Percentiles rank a stretch among this genome's conserved stretches.
Evolutionary conservation across 2,888 invertebrate genomes (phyloP).

Genomic region (Galeopsomyia nigrocyanea): DNA sequence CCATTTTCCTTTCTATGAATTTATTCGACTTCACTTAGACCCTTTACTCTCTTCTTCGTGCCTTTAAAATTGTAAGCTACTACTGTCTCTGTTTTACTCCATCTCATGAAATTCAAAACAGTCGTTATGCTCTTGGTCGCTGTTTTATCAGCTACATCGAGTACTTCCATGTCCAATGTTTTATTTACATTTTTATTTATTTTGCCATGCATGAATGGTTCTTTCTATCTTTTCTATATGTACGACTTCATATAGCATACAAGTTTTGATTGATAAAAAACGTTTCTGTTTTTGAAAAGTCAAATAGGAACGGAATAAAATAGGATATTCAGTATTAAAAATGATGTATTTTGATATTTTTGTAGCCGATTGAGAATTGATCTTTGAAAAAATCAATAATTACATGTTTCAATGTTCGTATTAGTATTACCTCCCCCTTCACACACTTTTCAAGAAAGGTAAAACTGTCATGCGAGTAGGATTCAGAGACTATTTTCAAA

Average conservation of each 20-base stretch:
- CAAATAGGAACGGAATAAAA: neutral
- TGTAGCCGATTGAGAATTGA: too few relatives aligned
- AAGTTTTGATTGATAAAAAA: too few relatives aligned
- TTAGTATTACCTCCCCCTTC: too few relatives aligned
- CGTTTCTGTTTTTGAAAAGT: neutral
- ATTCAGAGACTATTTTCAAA: too few relatives aligned
- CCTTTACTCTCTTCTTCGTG: constrained; percentile 48
- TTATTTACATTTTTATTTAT: constrained; percentile 65
- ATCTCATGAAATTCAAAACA: constrained; percentile 67
- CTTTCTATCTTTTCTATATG: constrained; percentile 15
- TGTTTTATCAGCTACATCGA: constrained; percentile 49
- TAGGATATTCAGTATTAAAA: constrained; percentile 10
- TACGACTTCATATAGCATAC: too few relatives aligned
- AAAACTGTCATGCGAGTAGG: too few relatives aligned
- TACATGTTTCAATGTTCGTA: too few relatives aligned
- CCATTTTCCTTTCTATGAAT: constrained; percentile 35
- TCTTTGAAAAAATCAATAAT: too few relatives aligned
- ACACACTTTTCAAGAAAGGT: too few relatives aligned
- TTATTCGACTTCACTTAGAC: constrained; percentile 49
- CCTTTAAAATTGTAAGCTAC: constrained; percentile 53
- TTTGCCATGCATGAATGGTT: constrained; percentile 53
- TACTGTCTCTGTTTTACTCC: constrained; percentile 60
- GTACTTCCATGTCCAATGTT: constrained; percentile 58
- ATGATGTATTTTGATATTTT: neutral
- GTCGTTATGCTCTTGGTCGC: constrained; percentile 62